Conservation (phyloP, 1,140 invertebrate genomes). For the Euglossa dilemma region DNA sequence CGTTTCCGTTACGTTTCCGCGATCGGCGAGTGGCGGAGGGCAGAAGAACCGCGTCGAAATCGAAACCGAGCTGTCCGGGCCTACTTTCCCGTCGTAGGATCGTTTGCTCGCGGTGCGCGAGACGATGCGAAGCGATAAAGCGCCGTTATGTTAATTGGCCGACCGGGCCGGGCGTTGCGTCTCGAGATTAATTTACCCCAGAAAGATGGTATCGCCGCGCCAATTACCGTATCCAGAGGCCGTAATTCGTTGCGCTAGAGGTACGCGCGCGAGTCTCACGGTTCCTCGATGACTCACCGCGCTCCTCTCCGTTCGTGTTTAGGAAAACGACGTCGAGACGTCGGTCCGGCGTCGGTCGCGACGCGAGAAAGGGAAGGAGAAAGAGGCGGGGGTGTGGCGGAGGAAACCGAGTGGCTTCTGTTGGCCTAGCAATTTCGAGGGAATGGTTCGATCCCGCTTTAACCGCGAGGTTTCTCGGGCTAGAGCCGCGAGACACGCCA, state of each 20-base stretch:
- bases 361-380: neutral
- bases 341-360: too few relatives aligned
- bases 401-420: neutral
- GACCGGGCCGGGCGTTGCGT: constrained; percentile 35
- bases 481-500: constrained; percentile 3
- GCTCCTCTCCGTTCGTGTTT: too few relatives aligned
- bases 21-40: neutral
- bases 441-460: constrained; percentile 7
- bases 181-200: constrained; percentile 65
- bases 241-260: constrained; percentile 46
- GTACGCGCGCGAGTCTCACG: neutral
- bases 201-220: constrained; percentile 57
- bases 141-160: constrained; percentile 65
- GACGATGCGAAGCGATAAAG: constrained; percentile 50
- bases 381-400: neutral
- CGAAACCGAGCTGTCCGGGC: constrained; percentile 38
- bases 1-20: neutral
- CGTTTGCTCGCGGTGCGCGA: constrained; percentile 44
- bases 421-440: constrained; percentile 12
- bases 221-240: constrained; percentile 46
- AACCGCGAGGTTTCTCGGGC: neutral
- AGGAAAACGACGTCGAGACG: too few relatives aligned
- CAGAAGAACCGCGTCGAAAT: constrained; percentile 37
- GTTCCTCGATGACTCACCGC: neutral
- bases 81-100: constrained; percentile 23